Conservation (phyloP, 2,797 vertebrate genomes). For the Streptopelia turtur region DNA sequence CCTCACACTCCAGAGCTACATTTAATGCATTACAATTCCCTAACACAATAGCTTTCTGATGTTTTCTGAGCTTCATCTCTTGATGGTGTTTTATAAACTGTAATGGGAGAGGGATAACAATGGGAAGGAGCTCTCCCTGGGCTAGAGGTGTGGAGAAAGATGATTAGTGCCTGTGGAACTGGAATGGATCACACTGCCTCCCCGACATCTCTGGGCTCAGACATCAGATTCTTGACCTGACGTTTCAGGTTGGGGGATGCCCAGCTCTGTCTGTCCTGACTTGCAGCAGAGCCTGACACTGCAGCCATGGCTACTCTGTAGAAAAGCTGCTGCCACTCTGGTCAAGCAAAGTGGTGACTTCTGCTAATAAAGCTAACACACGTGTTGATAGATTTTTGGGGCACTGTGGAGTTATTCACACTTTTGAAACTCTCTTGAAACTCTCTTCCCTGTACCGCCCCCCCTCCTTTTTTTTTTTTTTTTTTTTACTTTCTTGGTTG, state of each 20-base stretch:
- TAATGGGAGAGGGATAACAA: slow-evolving; percentile 40
- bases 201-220: not conserved
- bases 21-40: slow-evolving; percentile 61
- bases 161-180: not conserved
- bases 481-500: not conserved
- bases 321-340: not conserved
- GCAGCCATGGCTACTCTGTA: not conserved
- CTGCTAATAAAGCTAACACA: not conserved
- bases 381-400: not conserved
- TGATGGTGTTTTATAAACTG: slow-evolving; percentile 55
- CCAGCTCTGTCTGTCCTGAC: not conserved
- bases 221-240: not conserved
- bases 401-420: not conserved
- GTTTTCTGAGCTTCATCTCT: slow-evolving; percentile 62
- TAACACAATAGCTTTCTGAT: slow-evolving; percentile 60
- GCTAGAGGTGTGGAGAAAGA: not conserved
- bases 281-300: not conserved
- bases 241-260: not conserved
- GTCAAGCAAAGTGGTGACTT: not conserved
- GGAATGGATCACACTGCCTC: not conserved
- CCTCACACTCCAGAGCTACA: slow-evolving; percentile 39
- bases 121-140: slow-evolving; percentile 15
- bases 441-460: no score
- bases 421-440: not conserved
- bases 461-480: no score